Conservation (phyloP, 2,113 vertebrate genomes). For the Pseudonaja textilis region DNA sequence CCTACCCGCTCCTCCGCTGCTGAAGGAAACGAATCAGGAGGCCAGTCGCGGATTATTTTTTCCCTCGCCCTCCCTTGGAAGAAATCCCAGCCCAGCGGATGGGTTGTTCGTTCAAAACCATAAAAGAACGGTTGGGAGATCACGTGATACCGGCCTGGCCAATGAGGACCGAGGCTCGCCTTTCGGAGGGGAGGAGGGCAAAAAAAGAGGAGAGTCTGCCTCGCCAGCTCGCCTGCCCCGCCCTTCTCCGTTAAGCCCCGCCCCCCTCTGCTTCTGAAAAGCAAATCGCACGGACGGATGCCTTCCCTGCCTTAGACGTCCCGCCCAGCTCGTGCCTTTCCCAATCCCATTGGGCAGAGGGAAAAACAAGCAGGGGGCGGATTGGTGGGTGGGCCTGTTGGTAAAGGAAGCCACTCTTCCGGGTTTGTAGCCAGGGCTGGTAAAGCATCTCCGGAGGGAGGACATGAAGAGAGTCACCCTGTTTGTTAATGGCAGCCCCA, state of each 20-base stretch:
- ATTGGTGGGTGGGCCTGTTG: not conserved
- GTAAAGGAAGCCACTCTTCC: not conserved
- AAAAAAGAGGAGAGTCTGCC: not conserved
- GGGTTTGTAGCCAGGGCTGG: conserved; percentile 48
- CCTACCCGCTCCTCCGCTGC: fast-evolving
- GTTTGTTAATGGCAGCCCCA: conserved; percentile 90
- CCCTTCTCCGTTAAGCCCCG: not conserved
- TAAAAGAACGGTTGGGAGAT: fast-evolving
- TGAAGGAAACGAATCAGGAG: fast-evolving
- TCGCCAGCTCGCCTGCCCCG: not conserved
- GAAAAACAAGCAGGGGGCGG: not conserved
- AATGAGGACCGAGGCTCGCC: not conserved
- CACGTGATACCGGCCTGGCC: not conserved
- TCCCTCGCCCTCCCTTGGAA: not conserved
- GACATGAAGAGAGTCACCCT: conserved; percentile 94
- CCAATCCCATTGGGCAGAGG: not conserved
- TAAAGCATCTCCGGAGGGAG: conserved; percentile 28
- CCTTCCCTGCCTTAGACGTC: not conserved
- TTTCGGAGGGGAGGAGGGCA: not conserved
- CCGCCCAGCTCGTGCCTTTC: fast-evolving
- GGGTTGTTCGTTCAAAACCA: fast-evolving
- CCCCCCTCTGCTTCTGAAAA: not conserved
- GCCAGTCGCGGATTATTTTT: not conserved
- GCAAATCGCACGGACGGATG: not conserved
- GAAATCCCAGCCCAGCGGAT: not conserved